Base-by-base conservation (phyloP, 2,797 vertebrate genomes). In the Eupleurogrammus muticus region DNA sequence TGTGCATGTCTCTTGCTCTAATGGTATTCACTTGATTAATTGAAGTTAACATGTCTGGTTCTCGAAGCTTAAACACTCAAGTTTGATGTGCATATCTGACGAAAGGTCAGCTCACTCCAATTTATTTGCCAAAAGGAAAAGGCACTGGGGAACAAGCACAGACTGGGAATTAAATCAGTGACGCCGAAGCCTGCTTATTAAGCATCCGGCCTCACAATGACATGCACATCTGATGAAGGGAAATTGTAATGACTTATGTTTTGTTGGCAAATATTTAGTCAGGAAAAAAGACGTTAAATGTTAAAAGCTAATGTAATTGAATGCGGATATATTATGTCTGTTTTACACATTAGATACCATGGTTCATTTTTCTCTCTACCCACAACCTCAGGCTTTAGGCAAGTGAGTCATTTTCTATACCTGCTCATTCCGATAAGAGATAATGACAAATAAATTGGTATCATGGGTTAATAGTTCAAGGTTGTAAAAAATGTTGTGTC, bases 101-200 rank as follows among this genome's bases (percentile, higher is more conserved):
- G 3, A 90, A 90, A 92, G 90, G 90, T 92, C 87, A 88, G 64
- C 65, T 70, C 68, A 35, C 78, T 90, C 53, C 66, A 82, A 87
- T 92, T 82, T 84, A 83, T 92, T 89, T 79, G 68, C 71, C 79
- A 75, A 86, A 86, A 86, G 74, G 73, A 85, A 77, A 86, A 55
- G 73, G 87, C 65, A 67, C 58, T 35, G 16, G 79, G 81, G 81
- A 77, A 82, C 63, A 73, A 59, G 68, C 42, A n/a, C 47, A 59
- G 64, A 49, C 63, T 51, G 64, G 66, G 67, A 66, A 79, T 88
- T 80, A 73, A 87, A 85, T 89, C 74, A 85, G 49, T 17, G 40
- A 73, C 70, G 77, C 77, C 28, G 47, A 78, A 67, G 74, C 56
- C 72, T 46, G 77, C 57, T 82, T 84, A 64, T 77, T 46, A 55